These are phyloP conservation scores for Capreolus pygargus DNA, from an alignment of 2,113 vertebrate species.

Conservation along the genomic window DNA sequence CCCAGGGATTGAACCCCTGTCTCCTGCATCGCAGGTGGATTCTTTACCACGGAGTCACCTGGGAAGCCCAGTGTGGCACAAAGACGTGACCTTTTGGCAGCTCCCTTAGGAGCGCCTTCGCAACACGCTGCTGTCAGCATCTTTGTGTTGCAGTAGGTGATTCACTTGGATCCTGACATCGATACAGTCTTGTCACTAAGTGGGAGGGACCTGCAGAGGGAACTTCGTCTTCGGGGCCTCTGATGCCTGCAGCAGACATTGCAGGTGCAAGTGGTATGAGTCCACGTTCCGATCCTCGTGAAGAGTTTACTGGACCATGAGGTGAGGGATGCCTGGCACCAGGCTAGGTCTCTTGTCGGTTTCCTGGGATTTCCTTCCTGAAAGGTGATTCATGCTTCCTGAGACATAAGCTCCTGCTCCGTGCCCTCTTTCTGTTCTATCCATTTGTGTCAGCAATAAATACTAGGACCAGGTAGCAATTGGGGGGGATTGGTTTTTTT, in stretches of 20 bases:
- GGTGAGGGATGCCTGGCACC: not conserved
- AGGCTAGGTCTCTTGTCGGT: not conserved
- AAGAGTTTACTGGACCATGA: not conserved
- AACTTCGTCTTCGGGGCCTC: not conserved
- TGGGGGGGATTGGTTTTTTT: not conserved
- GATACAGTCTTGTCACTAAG: not conserved
- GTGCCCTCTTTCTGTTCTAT: not conserved
- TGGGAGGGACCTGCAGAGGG: not conserved
- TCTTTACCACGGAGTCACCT: not conserved
- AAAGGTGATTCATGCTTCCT: not conserved
- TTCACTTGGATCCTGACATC: no score
- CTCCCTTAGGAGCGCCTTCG: accelerated
- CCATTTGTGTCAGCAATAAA: not conserved
- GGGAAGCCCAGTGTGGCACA: not conserved
- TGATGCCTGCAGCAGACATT: not conserved
- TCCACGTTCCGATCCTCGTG: not conserved
- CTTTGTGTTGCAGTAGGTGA: no score
- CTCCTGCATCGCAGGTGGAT: not conserved
- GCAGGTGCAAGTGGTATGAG: accelerated
- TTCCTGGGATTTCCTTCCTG: not conserved
- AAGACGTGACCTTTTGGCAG: not conserved
- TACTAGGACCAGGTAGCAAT: not conserved
- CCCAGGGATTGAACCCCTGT: not conserved
- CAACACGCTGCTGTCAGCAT: not conserved
- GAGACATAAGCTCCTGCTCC: not conserved